phyloP scores from a whole-genome alignment of 2,797 vertebrate genomes.

The Hippopotamyrus pictus region DNA sequence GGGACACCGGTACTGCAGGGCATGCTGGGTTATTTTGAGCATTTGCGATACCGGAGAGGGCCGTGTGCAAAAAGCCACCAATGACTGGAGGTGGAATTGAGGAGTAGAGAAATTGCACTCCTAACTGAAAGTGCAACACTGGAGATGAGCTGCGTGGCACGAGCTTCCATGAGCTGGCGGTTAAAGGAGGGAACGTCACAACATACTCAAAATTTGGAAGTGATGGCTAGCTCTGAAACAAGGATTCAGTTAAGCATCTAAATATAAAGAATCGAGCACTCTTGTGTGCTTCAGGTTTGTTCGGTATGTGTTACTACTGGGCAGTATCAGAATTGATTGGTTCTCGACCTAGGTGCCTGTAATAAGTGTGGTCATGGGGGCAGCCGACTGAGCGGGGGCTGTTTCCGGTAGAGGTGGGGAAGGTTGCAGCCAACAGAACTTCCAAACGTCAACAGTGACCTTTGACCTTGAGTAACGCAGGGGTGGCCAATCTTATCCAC shows the following conservation, averaged over 20 bases:
- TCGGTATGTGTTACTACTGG: neutral
- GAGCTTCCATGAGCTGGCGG: neutral
- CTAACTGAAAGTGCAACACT: neutral
- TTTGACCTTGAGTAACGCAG: neutral
- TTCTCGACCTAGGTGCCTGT: neutral
- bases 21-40: neutral
- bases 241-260: neutral
- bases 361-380: neutral
- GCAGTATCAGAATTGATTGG: neutral
- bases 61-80: neutral
- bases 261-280: neutral
- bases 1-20: neutral
- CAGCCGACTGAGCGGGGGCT: neutral
- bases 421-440: neutral
- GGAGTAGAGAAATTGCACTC: neutral
- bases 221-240: neutral
- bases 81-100: neutral
- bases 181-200: neutral
- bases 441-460: neutral
- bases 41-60: neutral
- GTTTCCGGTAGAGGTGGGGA: neutral
- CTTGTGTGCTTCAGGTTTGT: neutral
- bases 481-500: no score
- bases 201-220: neutral
- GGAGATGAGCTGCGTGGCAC: neutral